Percentiles rank a stretch among this genome's conserved stretches.
Conservation (phyloP, 1,140 invertebrate species). For the Philotrypesis tridentata region DNA sequence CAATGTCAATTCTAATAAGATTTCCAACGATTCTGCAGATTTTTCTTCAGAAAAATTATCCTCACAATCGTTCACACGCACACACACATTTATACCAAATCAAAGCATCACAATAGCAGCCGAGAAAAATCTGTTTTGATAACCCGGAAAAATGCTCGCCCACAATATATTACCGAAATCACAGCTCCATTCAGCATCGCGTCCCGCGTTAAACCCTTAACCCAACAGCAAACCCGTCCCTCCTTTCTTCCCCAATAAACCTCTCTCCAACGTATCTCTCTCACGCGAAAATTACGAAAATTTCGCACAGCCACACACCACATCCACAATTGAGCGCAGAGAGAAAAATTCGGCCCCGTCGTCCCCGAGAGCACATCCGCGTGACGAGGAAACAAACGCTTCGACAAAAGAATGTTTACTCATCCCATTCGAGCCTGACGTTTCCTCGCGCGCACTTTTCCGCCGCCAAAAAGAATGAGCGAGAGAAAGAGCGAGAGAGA, state of each 20-base stretch:
- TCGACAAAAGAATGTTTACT: conserved; percentile 42
- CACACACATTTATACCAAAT: too few relatives aligned
- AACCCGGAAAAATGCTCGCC: too few relatives aligned
- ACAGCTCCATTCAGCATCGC: too few relatives aligned
- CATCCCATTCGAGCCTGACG: conserved; percentile 25
- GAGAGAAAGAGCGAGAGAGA: not conserved
- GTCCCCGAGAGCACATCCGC: not conserved
- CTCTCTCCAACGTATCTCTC: not conserved
- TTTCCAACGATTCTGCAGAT: too few relatives aligned
- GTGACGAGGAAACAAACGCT: conserved; percentile 5
- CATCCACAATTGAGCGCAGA: not conserved
- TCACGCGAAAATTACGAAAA: not conserved
- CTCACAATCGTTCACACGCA: too few relatives aligned
- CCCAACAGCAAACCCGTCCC: too few relatives aligned
- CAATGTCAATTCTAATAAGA: too few relatives aligned
- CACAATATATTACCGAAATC: too few relatives aligned
- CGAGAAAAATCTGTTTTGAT: too few relatives aligned
- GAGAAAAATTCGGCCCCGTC: not conserved
- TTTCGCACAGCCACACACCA: not conserved
- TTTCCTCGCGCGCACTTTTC: conserved; percentile 6
- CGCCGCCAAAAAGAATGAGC: not conserved
- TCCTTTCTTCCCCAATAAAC: not conserved
- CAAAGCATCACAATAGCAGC: too few relatives aligned
- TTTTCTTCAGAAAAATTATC: too few relatives aligned
- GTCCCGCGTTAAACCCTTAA: too few relatives aligned